These are phyloP conservation scores for Melolontha melolontha DNA, from an alignment of 2,888 invertebrate species.

Conservation along the genomic window DNA sequence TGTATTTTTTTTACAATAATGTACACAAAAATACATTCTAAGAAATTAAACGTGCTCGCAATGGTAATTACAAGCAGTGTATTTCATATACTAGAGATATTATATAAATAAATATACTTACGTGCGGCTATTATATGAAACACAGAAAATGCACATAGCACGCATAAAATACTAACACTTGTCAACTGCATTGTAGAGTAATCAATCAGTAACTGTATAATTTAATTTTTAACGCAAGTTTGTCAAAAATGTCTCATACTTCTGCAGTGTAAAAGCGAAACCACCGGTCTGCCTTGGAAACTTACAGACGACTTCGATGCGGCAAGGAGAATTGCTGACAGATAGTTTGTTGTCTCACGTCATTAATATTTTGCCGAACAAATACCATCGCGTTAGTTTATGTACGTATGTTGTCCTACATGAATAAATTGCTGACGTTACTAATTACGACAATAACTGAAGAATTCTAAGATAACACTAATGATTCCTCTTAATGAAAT, in stretches of 20 bases:
- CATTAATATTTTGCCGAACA: constrained; percentile 29
- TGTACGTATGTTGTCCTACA: neutral
- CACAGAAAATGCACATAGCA: constrained; percentile 3
- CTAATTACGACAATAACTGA: neutral
- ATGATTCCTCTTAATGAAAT: no score
- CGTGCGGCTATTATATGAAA: constrained; percentile 6
- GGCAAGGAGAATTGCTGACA: constrained; percentile 33
- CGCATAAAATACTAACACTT: constrained; percentile 8
- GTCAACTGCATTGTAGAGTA: constrained; percentile 11
- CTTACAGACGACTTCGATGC: constrained; percentile 25
- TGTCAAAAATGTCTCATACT: constrained; percentile 16
- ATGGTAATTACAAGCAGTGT: neutral
- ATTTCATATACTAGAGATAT: neutral
- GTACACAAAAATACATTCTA: no score
- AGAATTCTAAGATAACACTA: neutral
- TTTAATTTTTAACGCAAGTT: constrained; percentile 1
- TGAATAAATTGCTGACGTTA: constrained; percentile 5
- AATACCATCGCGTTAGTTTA: constrained; percentile 10
- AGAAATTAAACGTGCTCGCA: no score
- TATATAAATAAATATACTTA: constrained; percentile 14
- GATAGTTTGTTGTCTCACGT: constrained; percentile 10
- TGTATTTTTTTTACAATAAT: neutral
- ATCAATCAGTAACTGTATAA: constrained; percentile 1
- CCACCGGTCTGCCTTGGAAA: constrained; percentile 33
- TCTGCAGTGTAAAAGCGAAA: neutral